Conservation (phyloP, 1,140 invertebrate species). For the Phthorimaea operculella region DNA sequence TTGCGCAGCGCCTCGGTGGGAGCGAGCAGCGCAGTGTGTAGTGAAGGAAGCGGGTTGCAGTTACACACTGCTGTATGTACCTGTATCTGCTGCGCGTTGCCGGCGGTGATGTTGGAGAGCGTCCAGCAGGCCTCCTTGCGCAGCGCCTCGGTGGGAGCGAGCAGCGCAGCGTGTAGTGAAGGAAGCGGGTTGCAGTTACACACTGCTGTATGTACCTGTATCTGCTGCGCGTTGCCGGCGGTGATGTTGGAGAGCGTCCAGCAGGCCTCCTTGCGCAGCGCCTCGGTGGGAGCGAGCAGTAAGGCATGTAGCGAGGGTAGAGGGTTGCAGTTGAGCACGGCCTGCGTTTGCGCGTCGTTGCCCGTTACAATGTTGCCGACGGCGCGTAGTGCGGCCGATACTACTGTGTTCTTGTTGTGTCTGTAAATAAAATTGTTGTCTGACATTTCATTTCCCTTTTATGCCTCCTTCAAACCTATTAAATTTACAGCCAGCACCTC, state of each 20-base stretch:
- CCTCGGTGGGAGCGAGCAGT: constrained; percentile 83
- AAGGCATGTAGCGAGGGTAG: constrained; percentile 87
- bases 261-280: constrained; percentile 95
- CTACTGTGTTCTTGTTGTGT: constrained; percentile 89
- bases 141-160: constrained; percentile 84
- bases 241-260: constrained; percentile 99
- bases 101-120: constrained; percentile 97
- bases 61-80: constrained; percentile 29
- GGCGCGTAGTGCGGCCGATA: constrained; percentile 94
- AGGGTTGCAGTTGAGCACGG: constrained; percentile 91
- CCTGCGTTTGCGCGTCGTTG: constrained; percentile 97
- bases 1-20: constrained; percentile 90
- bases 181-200: constrained; percentile 91
- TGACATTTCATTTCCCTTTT: no score
- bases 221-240: constrained; percentile 95
- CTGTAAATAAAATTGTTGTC: constrained; percentile 65
- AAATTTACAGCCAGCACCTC: no score
- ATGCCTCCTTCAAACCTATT: no score
- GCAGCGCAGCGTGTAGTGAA: constrained; percentile 84
- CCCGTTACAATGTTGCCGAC: constrained; percentile 99
- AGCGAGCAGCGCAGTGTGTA: constrained; percentile 83
- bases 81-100: constrained; percentile 90
- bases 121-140: constrained; percentile 99
- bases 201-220: constrained; percentile 79
- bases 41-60: constrained; percentile 87